These are phyloP conservation scores for Emydoidea blandingii DNA, from an alignment of 2,797 vertebrate species.

Conservation along the genomic window DNA sequence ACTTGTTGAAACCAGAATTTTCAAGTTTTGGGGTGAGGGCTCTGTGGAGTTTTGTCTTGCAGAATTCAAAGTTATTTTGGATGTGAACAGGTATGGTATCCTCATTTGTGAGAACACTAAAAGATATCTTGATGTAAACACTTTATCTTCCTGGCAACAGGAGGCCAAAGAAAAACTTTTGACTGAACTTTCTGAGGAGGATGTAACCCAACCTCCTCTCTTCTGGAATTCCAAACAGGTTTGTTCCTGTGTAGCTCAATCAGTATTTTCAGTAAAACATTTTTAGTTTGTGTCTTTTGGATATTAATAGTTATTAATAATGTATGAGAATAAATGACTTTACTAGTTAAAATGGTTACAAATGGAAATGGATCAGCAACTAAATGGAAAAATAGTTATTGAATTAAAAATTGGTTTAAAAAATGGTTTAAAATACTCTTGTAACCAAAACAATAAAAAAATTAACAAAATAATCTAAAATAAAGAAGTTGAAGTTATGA, in stretches of 20 bases:
- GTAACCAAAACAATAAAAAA: background rate
- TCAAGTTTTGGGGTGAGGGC: background rate
- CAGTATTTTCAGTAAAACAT: constrained; percentile 12
- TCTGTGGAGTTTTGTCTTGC: background rate
- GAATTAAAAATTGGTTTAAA: background rate
- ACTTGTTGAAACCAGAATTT: background rate
- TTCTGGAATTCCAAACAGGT: background rate
- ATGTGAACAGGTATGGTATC: background rate
- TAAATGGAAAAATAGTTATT: background rate
- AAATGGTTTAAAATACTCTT: background rate
- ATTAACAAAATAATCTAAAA: background rate
- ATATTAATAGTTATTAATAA: background rate
- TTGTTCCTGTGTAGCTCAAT: constrained; percentile 2
- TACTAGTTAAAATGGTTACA: background rate
- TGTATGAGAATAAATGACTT: background rate
- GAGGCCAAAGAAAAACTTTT: background rate
- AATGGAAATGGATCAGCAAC: background rate
- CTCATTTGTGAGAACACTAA: background rate
- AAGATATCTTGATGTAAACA: background rate
- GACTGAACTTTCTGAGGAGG: background rate
- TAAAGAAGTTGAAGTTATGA: background rate
- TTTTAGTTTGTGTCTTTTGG: background rate
- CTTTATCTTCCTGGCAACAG: background rate
- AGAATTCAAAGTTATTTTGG: background rate
- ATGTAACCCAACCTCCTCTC: background rate